Evolutionary conservation across 2,888 invertebrate genomes (phyloP), one percentile per base, ranked within the genome.

Genomic region (Drepanosiphum platanoidis): DNA sequence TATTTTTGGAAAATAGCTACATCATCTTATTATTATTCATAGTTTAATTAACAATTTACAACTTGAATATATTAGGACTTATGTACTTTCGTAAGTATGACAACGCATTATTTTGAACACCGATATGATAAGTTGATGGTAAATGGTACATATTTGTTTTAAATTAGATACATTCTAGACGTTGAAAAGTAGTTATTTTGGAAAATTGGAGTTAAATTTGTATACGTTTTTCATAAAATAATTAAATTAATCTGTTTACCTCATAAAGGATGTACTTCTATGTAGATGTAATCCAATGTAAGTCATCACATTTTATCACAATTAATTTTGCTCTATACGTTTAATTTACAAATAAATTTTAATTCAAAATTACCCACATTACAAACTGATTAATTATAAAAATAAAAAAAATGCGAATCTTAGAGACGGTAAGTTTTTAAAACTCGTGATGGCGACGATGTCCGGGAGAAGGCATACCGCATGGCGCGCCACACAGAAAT

Each of bases 401-500:
- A n/a, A 32, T 46, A 66, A 78, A 78, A 78, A 78, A 74, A 75
- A 42, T 52, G 34, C n/a, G 13, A 58, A 0, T 30, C 79, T 34
- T 32, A 46, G 66, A 32, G 66, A 79, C 34, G 79, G 32, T 78
- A 18, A 32, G n/a, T 46, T 79, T 80, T 70, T 58, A 58, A 80
- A 80, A 80, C 80, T 75, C 27, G 32, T 61, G 74, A 27, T 46
- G 64, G 27, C 27, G 39, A 74, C 74, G 66, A 74, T 82, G 83
- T 83, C 74, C 64, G 83, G 83, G 83, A 83, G 66, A 75, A 83
- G 66, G 66, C 74, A 83, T 61, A 75, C 66, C 64, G 74, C 83
- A 66, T 83, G 83, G 83, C 83, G 52, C 34, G 66, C 34, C 46
- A 83, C 74, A 83, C 83, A 83, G 74, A 83, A 83, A 83, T 83